These are phyloP conservation scores for Protobothrops mucrosquamatus DNA, from an alignment of 2,113 vertebrate genomes.

Conservation along the genomic window DNA sequence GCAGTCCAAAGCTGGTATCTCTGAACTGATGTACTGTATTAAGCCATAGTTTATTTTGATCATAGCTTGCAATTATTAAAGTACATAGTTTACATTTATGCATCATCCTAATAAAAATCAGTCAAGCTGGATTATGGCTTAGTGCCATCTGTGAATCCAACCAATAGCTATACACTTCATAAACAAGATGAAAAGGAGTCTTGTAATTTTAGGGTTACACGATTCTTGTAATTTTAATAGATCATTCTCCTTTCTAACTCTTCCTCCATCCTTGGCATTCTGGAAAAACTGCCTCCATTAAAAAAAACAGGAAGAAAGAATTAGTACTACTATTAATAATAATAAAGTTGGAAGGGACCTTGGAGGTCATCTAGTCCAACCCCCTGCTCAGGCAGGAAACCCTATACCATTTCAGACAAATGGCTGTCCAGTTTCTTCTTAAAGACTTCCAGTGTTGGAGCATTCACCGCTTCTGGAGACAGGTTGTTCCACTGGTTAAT, in stretches of 20 bases:
- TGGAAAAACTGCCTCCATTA: neutral
- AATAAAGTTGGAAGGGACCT: too few species aligned
- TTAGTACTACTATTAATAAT: neutral
- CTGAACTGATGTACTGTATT: neutral
- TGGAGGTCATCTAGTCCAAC: too few species aligned
- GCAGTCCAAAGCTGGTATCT: neutral
- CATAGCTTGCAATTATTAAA: neutral
- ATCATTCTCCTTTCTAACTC: slow-evolving; percentile 64
- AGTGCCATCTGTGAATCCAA: neutral
- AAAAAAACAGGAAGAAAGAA: slow-evolving; percentile 37
- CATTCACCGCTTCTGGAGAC: too few species aligned
- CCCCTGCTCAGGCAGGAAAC: too few species aligned
- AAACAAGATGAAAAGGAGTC: slow-evolving; percentile 2
- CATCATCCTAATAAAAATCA: neutral
- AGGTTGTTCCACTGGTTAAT: too few species aligned
- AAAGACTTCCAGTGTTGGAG: too few species aligned
- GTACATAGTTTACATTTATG: neutral
- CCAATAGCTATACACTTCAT: neutral
- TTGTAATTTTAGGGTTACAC: neutral
- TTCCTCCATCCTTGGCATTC: slow-evolving; percentile 31
- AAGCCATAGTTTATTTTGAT: neutral
- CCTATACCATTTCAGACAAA: too few species aligned
- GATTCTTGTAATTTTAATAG: slow-evolving; percentile 32
- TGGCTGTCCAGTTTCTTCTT: too few species aligned
- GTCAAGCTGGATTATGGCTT: neutral